Conservation (phyloP, 2,797 vertebrate genomes). For the Kryptopterus vitreolus region DNA sequence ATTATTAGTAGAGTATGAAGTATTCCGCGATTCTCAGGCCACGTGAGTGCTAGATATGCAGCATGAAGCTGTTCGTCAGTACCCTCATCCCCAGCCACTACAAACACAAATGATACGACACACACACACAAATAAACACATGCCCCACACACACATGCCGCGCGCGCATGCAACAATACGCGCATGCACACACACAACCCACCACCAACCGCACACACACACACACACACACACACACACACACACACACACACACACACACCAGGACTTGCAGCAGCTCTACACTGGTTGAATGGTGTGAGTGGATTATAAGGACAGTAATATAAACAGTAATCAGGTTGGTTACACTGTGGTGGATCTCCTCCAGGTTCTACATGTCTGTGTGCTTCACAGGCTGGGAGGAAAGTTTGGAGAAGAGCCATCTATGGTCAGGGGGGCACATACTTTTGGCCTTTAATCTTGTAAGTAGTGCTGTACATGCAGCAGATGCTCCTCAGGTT, state of each 20-base stretch:
- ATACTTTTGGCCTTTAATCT: neutral
- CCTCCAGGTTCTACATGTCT: neutral
- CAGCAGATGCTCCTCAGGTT: neutral
- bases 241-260: constrained; percentile 1
- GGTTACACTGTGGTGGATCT: neutral
- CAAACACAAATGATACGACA: constrained; percentile 15
- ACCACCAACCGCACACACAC: constrained; percentile 11
- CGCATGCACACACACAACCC: constrained; percentile 15
- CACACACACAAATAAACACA: neutral
- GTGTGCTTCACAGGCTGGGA: neutral
- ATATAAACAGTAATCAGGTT: too few relatives aligned
- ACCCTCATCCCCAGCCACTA: constrained; percentile 5
- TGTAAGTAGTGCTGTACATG: neutral
- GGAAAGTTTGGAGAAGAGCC: neutral
- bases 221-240: neutral
- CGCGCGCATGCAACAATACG: neutral
- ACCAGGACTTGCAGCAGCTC: constrained; percentile 8
- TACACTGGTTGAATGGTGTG: neutral
- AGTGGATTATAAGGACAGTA: neutral
- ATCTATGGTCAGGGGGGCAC: neutral
- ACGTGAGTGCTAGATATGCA: too few relatives aligned
- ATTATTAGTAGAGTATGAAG: too few relatives aligned
- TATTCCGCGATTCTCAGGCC: neutral
- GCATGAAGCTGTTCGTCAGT: constrained; percentile 36
- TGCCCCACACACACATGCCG: neutral